These are phyloP conservation scores for Protodeltote pygarga DNA, from an alignment of 2,888 invertebrate genomes.

Conservation along the genomic window DNA sequence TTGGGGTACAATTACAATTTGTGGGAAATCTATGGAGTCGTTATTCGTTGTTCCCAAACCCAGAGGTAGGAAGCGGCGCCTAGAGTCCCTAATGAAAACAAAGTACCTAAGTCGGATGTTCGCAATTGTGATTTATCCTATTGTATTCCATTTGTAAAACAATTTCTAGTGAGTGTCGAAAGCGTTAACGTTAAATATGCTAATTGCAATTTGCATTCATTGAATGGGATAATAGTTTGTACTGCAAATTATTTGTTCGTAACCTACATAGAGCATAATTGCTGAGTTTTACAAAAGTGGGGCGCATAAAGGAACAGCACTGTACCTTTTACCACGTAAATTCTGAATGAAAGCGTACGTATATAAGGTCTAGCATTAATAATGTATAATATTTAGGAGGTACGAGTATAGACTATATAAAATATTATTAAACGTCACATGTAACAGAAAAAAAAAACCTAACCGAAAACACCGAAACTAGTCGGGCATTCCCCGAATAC, in stretches of 20 bases:
- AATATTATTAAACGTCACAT: too few species aligned
- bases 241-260: slow-evolving; percentile 6
- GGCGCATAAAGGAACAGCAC: slow-evolving; percentile 3
- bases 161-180: slow-evolving; percentile 16
- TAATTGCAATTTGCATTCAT: slow-evolving; percentile 33
- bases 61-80: slow-evolving; percentile 19
- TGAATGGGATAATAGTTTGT: slow-evolving; percentile 32
- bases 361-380: too few species aligned
- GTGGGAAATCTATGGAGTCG: slow-evolving; percentile 50
- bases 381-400: too few species aligned
- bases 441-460: too few species aligned
- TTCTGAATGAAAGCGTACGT: slow-evolving; percentile 14
- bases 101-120: slow-evolving; percentile 47
- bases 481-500: too few species aligned
- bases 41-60: slow-evolving; percentile 49
- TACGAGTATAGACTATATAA: too few species aligned
- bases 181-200: slow-evolving; percentile 20
- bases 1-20: slow-evolving; percentile 52
- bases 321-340: slow-evolving; percentile 8
- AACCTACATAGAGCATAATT: slow-evolving; percentile 13
- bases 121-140: slow-evolving; percentile 37
- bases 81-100: slow-evolving; percentile 55
- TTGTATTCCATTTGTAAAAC: slow-evolving; percentile 45
- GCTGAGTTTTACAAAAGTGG: background rate
- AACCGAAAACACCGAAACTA: too few species aligned